Percentiles rank a stretch among this genome's conserved stretches.
Conservation (phyloP, 1,140 invertebrate genomes). For the Prorops nasuta region DNA sequence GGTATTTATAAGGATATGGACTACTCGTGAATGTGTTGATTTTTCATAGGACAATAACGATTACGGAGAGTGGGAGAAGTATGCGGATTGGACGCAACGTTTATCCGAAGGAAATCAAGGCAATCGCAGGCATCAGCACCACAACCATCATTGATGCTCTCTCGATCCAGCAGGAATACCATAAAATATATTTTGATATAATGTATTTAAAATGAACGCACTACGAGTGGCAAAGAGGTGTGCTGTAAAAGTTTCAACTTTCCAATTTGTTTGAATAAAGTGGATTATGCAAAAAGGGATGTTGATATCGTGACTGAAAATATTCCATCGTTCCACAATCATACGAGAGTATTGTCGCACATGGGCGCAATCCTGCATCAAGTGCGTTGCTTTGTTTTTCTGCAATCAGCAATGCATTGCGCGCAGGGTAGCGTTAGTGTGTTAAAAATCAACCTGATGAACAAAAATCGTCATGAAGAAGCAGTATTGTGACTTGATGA, state of each 20-base stretch:
- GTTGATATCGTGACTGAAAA: not conserved
- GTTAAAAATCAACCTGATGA: slow-evolving; percentile 35
- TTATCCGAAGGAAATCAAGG: slow-evolving; percentile 32
- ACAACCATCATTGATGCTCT: slow-evolving; percentile 32
- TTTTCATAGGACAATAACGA: slow-evolving; percentile 33
- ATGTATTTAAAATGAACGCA: slow-evolving; percentile 2
- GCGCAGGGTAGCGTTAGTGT: slow-evolving; percentile 54
- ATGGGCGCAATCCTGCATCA: slow-evolving; percentile 55
- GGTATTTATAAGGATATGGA: slow-evolving; percentile 10
- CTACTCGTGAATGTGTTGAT: slow-evolving; percentile 23
- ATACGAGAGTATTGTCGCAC: slow-evolving; percentile 22
- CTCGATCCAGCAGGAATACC: slow-evolving; percentile 21
- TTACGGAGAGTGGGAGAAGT: slow-evolving; percentile 24
- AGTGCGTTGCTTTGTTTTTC: slow-evolving; percentile 51
- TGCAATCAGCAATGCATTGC: slow-evolving; percentile 54
- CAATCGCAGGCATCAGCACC: slow-evolving; percentile 36
- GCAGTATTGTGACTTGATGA: too few species aligned
- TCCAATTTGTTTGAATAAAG: slow-evolving; percentile 25
- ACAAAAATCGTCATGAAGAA: too few species aligned
- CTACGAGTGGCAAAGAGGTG: slow-evolving; percentile 1
- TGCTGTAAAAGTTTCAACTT: slow-evolving; percentile 15
- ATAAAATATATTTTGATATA: slow-evolving; percentile 16
- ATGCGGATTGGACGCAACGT: slow-evolving; percentile 36
- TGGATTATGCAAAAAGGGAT: slow-evolving; percentile 11
- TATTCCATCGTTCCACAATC: not conserved